Conservation (phyloP, 2,113 vertebrate species). For the Callorhinus ursinus region DNA sequence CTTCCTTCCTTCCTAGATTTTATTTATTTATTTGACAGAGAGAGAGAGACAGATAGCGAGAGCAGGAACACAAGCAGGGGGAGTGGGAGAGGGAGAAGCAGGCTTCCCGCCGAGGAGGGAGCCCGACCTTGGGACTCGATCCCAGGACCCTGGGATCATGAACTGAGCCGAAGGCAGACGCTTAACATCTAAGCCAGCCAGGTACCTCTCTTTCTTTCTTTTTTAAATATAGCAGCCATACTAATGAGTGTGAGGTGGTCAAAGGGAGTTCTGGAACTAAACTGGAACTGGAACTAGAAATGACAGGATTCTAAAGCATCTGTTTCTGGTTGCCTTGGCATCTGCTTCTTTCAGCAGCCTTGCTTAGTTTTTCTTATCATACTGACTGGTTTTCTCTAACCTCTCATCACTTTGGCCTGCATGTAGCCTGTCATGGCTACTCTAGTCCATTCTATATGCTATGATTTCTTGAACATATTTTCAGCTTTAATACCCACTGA, state of each 20-base stretch:
- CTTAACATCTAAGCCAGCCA: too few species aligned
- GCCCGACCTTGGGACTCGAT: too few species aligned
- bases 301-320: not conserved
- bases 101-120: too few species aligned
- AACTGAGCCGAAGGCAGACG: too few species aligned
- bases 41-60: too few species aligned
- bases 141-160: too few species aligned
- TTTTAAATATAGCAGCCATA: not conserved
- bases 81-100: too few species aligned
- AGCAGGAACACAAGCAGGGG: too few species aligned
- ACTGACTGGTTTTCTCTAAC: not conserved
- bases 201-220: too few species aligned
- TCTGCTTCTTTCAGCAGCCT: not conserved
- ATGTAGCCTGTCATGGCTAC: not conserved
- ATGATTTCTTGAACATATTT: not conserved
- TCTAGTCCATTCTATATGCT: not conserved
- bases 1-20: too few species aligned
- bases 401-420: not conserved
- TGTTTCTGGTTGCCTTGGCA: not conserved
- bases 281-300: not conserved
- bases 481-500: not conserved
- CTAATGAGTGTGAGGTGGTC: not conserved
- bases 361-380: not conserved
- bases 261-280: not conserved
- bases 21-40: too few species aligned